These are phyloP conservation scores for Parus major DNA, from an alignment of 2,113 vertebrate species.

Conservation along the genomic window DNA sequence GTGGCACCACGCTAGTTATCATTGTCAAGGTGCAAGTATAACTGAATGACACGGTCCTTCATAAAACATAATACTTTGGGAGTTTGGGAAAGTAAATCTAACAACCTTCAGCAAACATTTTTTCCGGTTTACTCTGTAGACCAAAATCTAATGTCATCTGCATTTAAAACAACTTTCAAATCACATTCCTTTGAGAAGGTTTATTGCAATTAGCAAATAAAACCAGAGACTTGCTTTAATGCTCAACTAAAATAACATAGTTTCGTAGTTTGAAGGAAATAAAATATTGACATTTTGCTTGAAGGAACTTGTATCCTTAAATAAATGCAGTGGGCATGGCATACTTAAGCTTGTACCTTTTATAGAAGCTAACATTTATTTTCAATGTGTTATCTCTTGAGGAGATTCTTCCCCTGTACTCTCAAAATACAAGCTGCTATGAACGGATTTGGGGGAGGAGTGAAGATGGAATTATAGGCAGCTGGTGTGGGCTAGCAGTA, in stretches of 20 bases:
- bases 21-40: constrained; percentile 67
- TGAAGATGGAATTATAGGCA: constrained; percentile 43
- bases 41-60: constrained; percentile 45
- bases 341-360: constrained; percentile 40
- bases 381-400: constrained; percentile 62
- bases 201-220: constrained; percentile 52
- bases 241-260: constrained; percentile 27
- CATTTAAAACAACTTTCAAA: constrained; percentile 50
- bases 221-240: constrained; percentile 47
- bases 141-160: constrained; percentile 27
- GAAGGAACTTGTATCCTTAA: constrained; percentile 50
- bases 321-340: constrained; percentile 34
- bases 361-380: constrained; percentile 67
- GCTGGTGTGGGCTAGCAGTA: constrained; percentile 45
- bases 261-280: constrained; percentile 35
- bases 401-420: constrained; percentile 52
- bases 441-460: constrained; percentile 45
- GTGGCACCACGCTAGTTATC: constrained; percentile 81
- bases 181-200: constrained; percentile 47
- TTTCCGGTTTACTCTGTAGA: constrained; percentile 19
- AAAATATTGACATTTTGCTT: constrained; percentile 63
- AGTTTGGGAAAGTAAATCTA: constrained; percentile 53
- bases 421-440: constrained; percentile 60
- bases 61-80: constrained; percentile 28
- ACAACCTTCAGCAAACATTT: constrained; percentile 31